Evolutionary conservation across 2,888 invertebrate species (phyloP), one percentile per base, ranked within the genome.

Genomic region (Tetheella fluctuosa): DNA sequence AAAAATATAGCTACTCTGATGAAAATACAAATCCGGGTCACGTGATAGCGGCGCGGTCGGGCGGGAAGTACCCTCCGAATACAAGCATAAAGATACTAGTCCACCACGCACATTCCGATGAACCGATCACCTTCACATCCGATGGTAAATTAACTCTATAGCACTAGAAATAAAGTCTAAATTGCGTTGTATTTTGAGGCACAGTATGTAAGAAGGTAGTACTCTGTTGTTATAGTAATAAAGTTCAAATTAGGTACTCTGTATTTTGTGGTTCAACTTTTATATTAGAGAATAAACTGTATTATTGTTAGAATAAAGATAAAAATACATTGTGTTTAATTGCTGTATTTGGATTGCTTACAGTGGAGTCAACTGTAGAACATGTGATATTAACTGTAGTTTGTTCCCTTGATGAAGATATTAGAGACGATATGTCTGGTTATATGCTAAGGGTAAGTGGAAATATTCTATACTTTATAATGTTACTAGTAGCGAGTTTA

Each of bases 51-150:
- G 96, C 98, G 0, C 95, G 97, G 79, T 96, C 98, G 70, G 96
- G 97, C 70, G 97, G 96, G 81, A 94, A 95, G 69, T 97, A 97
- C 85, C 94, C 95, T 30, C 90, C 93, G 23, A 95, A 96, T 69
- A 97, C 97, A 57, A 98, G 98, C 84, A 97, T 99, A 72, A 98
- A 98, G 91, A 93, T 99, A 70, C 94, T 97, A 76, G 97, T 99
- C 64, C 95, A 94, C 60, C 94, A 94, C 77, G 93, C 94, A 12
- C 94, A 94, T 63, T 83, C 89, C 20, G 88, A 93, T 62, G 93
- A 94, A 84, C 97, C 98, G 8, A 95, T 98, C 73, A 95, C 95
- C 13, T 99, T 99, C 86, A 98, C 98, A 42, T 98, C 98, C 81
- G 98, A 98, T 90, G 97, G 98, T 98, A 90, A 94, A 94, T 23